Evolutionary conservation across 2,888 invertebrate genomes (phyloP).

Genomic region (Yponomeuta plumbellus): DNA sequence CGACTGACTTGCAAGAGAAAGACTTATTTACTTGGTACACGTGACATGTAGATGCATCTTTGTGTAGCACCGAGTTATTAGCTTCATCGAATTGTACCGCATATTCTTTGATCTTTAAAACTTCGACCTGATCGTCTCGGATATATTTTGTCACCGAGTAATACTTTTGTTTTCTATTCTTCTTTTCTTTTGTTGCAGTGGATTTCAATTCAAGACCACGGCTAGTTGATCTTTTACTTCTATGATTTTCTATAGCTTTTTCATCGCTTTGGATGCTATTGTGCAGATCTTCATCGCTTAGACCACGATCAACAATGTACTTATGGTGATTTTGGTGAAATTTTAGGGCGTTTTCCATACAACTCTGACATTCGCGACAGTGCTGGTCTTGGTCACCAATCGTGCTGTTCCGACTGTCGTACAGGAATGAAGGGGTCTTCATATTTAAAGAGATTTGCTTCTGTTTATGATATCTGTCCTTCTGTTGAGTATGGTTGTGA

Average conservation of each 20-base stretch:
- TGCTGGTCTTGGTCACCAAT: not conserved
- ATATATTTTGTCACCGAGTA: constrained; percentile 48
- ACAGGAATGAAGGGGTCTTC: not conserved
- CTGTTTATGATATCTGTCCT: not conserved
- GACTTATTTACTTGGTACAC: constrained; percentile 49
- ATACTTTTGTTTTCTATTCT: not conserved
- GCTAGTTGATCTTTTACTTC: not conserved
- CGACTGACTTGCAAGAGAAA: constrained; percentile 43
- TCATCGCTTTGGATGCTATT: not conserved
- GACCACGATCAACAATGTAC: not conserved
- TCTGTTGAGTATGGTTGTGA: not conserved
- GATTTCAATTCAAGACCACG: not conserved
- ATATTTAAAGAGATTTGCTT: not conserved
- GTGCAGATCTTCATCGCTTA: not conserved
- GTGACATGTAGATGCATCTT: constrained; percentile 34
- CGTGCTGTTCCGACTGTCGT: not conserved
- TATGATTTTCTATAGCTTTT: not conserved
- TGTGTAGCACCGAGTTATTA: constrained; percentile 25
- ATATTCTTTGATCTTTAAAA: constrained; percentile 50
- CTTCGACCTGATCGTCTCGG: constrained; percentile 42
- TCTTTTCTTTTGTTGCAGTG: not conserved
- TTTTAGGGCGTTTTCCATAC: constrained; percentile 1
- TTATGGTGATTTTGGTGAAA: not conserved
- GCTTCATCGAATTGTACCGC: constrained; percentile 4
- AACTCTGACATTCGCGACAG: not conserved